Percentiles rank a stretch among this genome's conserved stretches.
Evolutionary conservation across 2,888 invertebrate genomes (phyloP).

Genomic region (Drosophila nigricruria): DNA sequence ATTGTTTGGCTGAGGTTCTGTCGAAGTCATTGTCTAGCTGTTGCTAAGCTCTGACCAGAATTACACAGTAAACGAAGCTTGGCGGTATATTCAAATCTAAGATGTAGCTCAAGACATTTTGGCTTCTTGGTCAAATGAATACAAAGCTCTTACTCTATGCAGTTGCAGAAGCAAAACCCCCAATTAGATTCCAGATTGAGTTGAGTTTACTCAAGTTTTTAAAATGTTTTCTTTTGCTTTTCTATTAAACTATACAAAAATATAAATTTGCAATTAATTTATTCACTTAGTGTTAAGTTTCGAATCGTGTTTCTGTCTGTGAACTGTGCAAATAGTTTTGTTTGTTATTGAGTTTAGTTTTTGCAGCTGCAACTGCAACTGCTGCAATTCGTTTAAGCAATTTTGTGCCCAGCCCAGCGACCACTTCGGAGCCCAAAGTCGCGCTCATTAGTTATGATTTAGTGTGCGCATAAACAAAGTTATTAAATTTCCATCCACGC

Average conservation of each 20-base stretch:
- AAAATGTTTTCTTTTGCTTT: too few relatives aligned
- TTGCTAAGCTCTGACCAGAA: background rate
- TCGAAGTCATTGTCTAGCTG: constrained; percentile 3
- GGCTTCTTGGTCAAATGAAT: background rate
- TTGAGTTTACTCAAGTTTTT: background rate
- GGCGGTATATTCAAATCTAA: background rate
- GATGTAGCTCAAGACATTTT: background rate
- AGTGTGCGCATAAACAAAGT: constrained; percentile 81
- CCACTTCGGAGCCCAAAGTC: constrained; percentile 33
- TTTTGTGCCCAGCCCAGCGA: constrained; percentile 20
- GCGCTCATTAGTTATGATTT: constrained; percentile 80
- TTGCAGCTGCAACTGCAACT: constrained; percentile 46
- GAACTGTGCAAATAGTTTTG: constrained; percentile 59
- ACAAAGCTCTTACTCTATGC: background rate
- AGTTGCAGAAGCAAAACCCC: background rate
- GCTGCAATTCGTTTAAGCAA: constrained; percentile 25
- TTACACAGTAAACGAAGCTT: background rate
- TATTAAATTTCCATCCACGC: constrained; percentile 80
- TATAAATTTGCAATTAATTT: background rate
- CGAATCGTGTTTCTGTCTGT: background rate
- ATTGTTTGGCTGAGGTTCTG: constrained; percentile 35
- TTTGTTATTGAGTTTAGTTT: constrained; percentile 57
- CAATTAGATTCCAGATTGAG: background rate
- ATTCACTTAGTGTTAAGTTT: background rate
- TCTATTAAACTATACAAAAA: background rate